phyloP scores from a whole-genome alignment of 2,113 vertebrate species.

The Ailuropoda melanoleuca region DNA sequence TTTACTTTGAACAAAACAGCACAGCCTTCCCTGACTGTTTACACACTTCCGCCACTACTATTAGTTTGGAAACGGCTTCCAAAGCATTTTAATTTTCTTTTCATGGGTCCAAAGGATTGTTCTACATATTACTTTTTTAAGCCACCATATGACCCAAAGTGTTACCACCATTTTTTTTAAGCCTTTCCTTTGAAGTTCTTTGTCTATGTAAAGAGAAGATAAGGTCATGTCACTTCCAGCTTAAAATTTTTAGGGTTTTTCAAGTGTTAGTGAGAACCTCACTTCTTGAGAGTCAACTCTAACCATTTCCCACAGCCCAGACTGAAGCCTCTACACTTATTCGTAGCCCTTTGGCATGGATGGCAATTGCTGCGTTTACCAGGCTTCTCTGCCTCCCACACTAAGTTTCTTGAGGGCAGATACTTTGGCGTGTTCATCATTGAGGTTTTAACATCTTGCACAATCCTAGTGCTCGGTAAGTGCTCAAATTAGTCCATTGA shows the following conservation, averaged over 20 bases:
- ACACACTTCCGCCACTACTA: fast-evolving
- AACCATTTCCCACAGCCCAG: fast-evolving
- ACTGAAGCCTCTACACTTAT: neutral
- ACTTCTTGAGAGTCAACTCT: neutral
- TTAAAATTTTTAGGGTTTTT: neutral
- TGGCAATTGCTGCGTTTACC: fast-evolving
- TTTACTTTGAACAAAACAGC: neutral
- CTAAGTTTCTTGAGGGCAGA: neutral
- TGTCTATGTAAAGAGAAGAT: neutral
- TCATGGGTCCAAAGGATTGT: neutral
- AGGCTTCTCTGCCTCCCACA: neutral
- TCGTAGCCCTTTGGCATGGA: neutral
- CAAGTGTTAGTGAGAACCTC: neutral
- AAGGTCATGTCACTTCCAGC: neutral
- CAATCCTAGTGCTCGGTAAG: neutral
- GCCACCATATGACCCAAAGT: neutral
- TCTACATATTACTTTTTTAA: neutral
- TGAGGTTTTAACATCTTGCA: neutral
- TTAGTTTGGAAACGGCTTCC: neutral
- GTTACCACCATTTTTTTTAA: neutral
- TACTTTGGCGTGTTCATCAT: neutral
- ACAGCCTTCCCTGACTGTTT: neutral
- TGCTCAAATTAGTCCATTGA: neutral
- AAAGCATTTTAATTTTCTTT: neutral
- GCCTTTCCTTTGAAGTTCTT: neutral